Conservation (phyloP, 2,113 vertebrate species). For the Rutilus rutilus region DNA sequence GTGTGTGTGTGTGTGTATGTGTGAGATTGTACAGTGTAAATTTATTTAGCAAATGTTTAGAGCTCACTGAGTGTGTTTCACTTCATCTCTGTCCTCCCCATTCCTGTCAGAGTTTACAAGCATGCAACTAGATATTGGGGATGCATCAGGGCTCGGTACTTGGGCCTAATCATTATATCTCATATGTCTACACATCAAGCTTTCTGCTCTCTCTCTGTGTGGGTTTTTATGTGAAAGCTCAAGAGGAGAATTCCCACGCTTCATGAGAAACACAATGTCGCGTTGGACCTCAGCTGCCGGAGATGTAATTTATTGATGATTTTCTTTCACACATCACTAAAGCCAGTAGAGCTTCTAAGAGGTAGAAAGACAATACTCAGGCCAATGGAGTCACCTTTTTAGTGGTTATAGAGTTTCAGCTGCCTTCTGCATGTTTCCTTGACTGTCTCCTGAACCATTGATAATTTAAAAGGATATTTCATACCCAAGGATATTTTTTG, state of each 20-base stretch:
- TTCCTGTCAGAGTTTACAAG: background rate
- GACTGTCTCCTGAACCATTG: slow-evolving; percentile 20
- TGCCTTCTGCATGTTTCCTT: slow-evolving; percentile 15
- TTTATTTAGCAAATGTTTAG: background rate
- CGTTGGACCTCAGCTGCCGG: slow-evolving; percentile 11
- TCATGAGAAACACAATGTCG: slow-evolving; percentile 43
- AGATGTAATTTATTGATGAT: slow-evolving; percentile 52
- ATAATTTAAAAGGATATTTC: slow-evolving; percentile 16
- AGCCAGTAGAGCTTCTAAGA: slow-evolving; percentile 24
- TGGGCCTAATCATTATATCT: slow-evolving; percentile 6
- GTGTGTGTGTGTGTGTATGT: background rate
- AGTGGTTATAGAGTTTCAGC: slow-evolving; percentile 42
- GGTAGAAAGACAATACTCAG: slow-evolving; percentile 47
- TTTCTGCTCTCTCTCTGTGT: slow-evolving; percentile 8
- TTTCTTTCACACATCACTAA: slow-evolving; percentile 45
- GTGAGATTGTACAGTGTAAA: slow-evolving; percentile 18
- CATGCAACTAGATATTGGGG: background rate
- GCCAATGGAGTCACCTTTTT: slow-evolving; percentile 39
- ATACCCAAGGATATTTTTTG: too few relatives aligned
- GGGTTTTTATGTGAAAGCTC: slow-evolving; percentile 29
- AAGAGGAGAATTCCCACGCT: slow-evolving; percentile 57
- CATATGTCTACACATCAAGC: slow-evolving; percentile 6
- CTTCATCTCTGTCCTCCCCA: background rate
- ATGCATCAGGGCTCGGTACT: background rate
- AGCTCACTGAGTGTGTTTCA: slow-evolving; percentile 9